phyloP scores from a whole-genome alignment of 2,113 vertebrate genomes.

The Odontesthes bonariensis region DNA sequence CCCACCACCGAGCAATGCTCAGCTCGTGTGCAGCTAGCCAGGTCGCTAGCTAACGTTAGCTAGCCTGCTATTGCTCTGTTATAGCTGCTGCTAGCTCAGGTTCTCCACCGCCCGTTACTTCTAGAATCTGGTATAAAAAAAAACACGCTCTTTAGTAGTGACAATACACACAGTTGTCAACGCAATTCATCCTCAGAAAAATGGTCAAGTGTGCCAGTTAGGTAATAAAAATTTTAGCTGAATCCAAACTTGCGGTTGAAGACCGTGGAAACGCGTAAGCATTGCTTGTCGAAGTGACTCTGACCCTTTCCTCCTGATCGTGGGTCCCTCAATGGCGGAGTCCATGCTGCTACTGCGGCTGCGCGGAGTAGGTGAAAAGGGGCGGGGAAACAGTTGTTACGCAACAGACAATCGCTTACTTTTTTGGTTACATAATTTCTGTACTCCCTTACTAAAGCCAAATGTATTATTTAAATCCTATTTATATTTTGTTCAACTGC shows the following conservation, averaged over 20 bases:
- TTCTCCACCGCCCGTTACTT: constrained; percentile 57
- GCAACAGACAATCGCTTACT: constrained; percentile 62
- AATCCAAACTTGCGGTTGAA: constrained; percentile 45
- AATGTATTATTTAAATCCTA: neutral
- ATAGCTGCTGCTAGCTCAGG: constrained; percentile 52
- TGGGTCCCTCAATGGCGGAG: constrained; percentile 81
- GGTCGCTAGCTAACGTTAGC: constrained; percentile 76
- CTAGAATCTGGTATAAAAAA: constrained; percentile 33
- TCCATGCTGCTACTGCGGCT: constrained; percentile 47
- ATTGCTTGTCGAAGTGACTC: constrained; percentile 61
- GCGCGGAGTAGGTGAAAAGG: constrained; percentile 33
- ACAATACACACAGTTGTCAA: neutral
- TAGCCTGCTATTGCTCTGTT: constrained; percentile 64
- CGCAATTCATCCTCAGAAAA: constrained; percentile 15
- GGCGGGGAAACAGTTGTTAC: constrained; percentile 65
- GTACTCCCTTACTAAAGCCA: constrained; percentile 4
- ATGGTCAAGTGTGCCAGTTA: neutral
- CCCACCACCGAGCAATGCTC: constrained; percentile 74
- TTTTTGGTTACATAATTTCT: constrained; percentile 77
- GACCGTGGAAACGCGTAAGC: constrained; percentile 50
- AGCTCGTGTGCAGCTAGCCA: constrained; percentile 77
- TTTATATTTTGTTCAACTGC: too few species aligned
- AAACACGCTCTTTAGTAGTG: neutral
- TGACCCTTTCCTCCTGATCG: constrained; percentile 74
- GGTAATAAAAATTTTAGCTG: constrained; percentile 36